Percentiles rank a stretch among this genome's conserved stretches.
These are phyloP conservation scores for Oryzias sinensis DNA, from an alignment of 2,797 vertebrate species.

Conservation along the genomic window DNA sequence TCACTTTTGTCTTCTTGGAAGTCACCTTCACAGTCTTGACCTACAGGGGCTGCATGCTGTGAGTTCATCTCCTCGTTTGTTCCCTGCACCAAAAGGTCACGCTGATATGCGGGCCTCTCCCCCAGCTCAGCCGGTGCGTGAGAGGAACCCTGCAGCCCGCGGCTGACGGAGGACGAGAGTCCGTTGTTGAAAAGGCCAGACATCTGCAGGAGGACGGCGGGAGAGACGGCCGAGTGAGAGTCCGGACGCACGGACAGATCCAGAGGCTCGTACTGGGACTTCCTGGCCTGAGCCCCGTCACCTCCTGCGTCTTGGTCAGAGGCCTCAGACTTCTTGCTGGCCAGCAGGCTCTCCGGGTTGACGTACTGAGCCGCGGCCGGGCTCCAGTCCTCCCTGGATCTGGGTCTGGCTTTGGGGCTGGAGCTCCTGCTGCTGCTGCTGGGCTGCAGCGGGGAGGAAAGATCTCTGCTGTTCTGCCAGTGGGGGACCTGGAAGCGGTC, in stretches of 20 bases:
- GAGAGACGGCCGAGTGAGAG: conserved; percentile 63
- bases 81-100: conserved; percentile 82
- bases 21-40: conserved; percentile 41
- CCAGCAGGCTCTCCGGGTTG: conserved; percentile 68
- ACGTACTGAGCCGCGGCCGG: conserved; percentile 81
- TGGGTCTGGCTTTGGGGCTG: conserved; percentile 58
- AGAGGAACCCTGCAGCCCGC: conserved; percentile 54
- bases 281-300: conserved; percentile 75
- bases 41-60: conserved; percentile 33
- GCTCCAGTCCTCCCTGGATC: conserved; percentile 80
- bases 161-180: conserved; percentile 44
- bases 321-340: conserved; percentile 54
- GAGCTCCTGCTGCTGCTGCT: conserved; percentile 65
- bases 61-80: conserved; percentile 72
- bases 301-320: conserved; percentile 70
- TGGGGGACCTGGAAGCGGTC: conserved; percentile 86
- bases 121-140: conserved; percentile 45
- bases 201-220: conserved; percentile 60
- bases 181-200: conserved; percentile 77
- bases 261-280: conserved; percentile 90
- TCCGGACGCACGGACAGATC: conserved; percentile 90
- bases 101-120: conserved; percentile 55
- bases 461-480: conserved; percentile 82
- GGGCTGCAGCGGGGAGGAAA: conserved; percentile 75
- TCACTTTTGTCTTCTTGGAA: conserved; percentile 62